Conservation (phyloP, 1,140 invertebrate species). For the Drosophila triauraria region DNA sequence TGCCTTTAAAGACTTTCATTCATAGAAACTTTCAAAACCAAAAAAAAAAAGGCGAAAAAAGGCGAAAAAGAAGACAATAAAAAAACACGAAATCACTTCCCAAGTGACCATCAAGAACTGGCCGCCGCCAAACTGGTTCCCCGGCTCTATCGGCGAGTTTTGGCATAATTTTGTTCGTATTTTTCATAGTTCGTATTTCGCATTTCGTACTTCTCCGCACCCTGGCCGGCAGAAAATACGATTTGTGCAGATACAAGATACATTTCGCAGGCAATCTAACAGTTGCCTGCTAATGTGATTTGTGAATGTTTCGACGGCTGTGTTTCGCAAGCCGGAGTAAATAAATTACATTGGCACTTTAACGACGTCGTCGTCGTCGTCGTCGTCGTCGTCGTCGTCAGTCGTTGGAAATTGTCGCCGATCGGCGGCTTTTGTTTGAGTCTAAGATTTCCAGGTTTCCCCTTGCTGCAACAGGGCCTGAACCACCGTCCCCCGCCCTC, state of each 20-base stretch:
- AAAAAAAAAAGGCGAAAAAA: slow-evolving; percentile 1
- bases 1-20: slow-evolving; percentile 69
- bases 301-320: slow-evolving; percentile 37
- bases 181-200: slow-evolving; percentile 27
- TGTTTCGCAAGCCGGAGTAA: slow-evolving; percentile 72
- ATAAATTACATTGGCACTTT: slow-evolving; percentile 80
- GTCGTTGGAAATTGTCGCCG: slow-evolving; percentile 66
- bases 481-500: not conserved
- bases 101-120: slow-evolving; percentile 67
- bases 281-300: slow-evolving; percentile 60
- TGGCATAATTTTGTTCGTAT: slow-evolving; percentile 26
- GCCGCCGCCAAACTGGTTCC: slow-evolving; percentile 65
- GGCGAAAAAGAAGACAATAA: slow-evolving; percentile 13
- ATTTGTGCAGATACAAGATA: slow-evolving; percentile 57
- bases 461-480: slow-evolving; percentile 15
- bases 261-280: slow-evolving; percentile 63
- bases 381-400: slow-evolving; percentile 31
- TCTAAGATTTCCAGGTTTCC: slow-evolving; percentile 30
- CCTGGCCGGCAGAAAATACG: slow-evolving; percentile 34
- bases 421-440: slow-evolving; percentile 70
- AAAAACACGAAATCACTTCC: slow-evolving; percentile 29
- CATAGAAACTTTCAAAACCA: slow-evolving; percentile 74
- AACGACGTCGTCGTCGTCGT: slow-evolving; percentile 46
- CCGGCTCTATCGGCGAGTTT: slow-evolving; percentile 11
- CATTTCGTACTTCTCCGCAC: slow-evolving; percentile 35